These are phyloP conservation scores for Gallinago paraguaiae DNA, from an alignment of 2,113 vertebrate species.

Conservation along the genomic window DNA sequence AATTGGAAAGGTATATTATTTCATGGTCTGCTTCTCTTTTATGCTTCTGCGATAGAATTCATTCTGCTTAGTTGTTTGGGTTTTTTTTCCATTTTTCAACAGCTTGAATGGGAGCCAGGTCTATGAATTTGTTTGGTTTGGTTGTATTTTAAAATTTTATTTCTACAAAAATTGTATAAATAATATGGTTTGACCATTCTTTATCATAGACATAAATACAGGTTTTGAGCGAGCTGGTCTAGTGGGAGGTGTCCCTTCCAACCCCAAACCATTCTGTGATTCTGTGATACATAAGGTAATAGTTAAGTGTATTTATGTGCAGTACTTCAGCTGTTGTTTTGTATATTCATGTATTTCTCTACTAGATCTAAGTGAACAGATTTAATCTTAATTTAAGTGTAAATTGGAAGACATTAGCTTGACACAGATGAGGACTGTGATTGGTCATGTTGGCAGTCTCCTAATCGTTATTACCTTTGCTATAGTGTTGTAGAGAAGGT, in stretches of 20 bases:
- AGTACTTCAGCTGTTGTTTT: not conserved
- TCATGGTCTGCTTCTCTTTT: not conserved
- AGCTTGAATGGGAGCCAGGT: not conserved
- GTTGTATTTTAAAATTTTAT: not conserved
- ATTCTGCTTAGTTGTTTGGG: not conserved
- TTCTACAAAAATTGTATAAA: not conserved
- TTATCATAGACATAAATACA: not conserved
- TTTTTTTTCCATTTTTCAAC: not conserved
- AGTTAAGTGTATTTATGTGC: not conserved
- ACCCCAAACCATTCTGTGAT: not conserved
- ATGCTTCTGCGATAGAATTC: not conserved
- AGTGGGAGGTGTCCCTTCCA: not conserved
- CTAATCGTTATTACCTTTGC: not conserved
- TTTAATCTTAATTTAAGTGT: not conserved
- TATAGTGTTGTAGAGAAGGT: not conserved
- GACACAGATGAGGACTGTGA: not conserved
- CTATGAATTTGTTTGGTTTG: not conserved
- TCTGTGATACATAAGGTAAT: not conserved
- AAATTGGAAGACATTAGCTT: not conserved
- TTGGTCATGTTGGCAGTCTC: not conserved
- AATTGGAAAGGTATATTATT: constrained; percentile 72
- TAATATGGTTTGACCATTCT: not conserved
- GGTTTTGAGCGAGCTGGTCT: not conserved
- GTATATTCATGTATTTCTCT: not conserved
- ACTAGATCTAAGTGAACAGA: not conserved